phyloP scores from a whole-genome alignment of 1,140 invertebrate genomes.

The Neodiprion virginianus region DNA sequence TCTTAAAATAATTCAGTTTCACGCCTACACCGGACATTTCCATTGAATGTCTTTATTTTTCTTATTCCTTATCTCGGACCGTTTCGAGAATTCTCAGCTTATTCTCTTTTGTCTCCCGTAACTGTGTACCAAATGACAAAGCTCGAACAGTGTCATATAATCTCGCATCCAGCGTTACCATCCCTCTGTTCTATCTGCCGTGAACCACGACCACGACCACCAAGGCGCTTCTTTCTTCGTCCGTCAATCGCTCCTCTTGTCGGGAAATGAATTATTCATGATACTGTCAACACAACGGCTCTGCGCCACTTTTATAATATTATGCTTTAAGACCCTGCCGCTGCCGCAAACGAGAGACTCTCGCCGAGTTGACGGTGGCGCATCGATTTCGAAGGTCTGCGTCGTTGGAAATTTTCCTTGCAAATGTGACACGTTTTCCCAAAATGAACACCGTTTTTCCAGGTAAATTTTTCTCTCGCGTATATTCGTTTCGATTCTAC shows the following conservation, averaged over 20 bases:
- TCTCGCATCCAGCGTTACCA: too few species aligned
- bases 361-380: background rate
- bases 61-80: background rate
- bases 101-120: background rate
- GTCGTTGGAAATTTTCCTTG: too few species aligned
- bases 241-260: background rate
- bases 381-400: background rate
- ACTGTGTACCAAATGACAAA: background rate
- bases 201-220: too few species aligned
- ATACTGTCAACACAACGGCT: conserved; percentile 38
- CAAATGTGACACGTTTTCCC: too few species aligned
- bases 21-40: too few species aligned
- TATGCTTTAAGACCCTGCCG: conserved; percentile 36
- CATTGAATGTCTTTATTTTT: too few species aligned
- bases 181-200: too few species aligned
- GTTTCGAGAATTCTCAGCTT: background rate
- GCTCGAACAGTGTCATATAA: background rate
- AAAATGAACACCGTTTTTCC: too few species aligned
- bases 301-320: conserved; percentile 46
- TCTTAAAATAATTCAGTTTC: too few species aligned
- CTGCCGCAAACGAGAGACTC: conserved; percentile 9
- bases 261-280: conserved; percentile 44
- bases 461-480: too few species aligned
- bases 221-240: too few species aligned
- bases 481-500: too few species aligned